Base-by-base conservation (phyloP, 2,797 vertebrate genomes). In the Trichosurus vulpecula region DNA sequence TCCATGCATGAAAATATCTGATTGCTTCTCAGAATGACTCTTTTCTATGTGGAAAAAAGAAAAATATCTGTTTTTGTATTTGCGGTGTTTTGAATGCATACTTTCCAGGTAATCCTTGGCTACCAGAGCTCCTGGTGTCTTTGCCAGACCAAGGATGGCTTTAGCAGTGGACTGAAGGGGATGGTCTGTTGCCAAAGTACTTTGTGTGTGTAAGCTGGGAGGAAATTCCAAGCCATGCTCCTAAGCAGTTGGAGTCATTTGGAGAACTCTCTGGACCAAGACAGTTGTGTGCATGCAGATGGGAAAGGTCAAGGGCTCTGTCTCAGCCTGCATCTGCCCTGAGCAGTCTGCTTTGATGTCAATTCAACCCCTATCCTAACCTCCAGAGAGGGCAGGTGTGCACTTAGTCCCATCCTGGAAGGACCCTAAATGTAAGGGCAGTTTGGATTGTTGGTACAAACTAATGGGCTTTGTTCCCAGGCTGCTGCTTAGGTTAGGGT, bases 1-100 rank as follows among this genome's bases (percentile, higher is more conserved):
- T 92, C 92, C 61, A 55, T 81, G 74, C 52, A 93, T 92, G 9
- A 91, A 97, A 95, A 93, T 95, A 92, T 97, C 94, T 96, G 35
- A 90, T 11, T 92, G 94, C 31, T 95, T 96, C 95, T 92, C 27
- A 52, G 91, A 97, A 94, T 55, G 58, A 51, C 4, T 2, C 13
- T 89, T 93, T 90, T 51, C 61, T 52, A 52, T 16, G 74, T 55
- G 41, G 93, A 81, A 93, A 19, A 96, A 74, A 95, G 35, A 89
- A n/a, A 93, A 57, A 11, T 8, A 52, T 91, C 81, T 61, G 14
- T 56, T 31, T 94, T 94, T 90, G 2, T 41, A 12, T 87, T 47
- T 87, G 41, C 61, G 47, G 74, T 66, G 3, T 1, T 94, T 92
- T 93, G 74, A 81, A 35, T 47, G 22, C n/a, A 51, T 47, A 27